These are phyloP conservation scores for Halcyon senegalensis DNA, from an alignment of 2,113 vertebrate genomes.

Conservation along the genomic window DNA sequence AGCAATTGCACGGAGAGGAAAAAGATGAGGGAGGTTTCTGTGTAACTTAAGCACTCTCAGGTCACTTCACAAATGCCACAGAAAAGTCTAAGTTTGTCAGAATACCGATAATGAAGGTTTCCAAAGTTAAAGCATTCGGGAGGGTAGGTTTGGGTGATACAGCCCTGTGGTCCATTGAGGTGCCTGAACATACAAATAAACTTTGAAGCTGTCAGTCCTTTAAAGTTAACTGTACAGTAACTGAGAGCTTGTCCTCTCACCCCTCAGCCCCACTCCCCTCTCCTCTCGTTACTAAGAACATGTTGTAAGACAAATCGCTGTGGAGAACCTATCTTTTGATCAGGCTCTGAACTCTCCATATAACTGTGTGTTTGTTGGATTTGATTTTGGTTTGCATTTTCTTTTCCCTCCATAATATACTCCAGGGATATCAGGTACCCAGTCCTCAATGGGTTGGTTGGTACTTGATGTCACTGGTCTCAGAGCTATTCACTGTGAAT, in stretches of 20 bases:
- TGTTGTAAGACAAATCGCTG: slow-evolving; percentile 10
- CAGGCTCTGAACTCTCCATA: slow-evolving; percentile 35
- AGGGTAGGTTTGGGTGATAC: neutral
- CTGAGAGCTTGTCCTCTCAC: neutral
- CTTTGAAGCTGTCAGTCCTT: neutral
- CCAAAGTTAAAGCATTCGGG: neutral
- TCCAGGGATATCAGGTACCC: slow-evolving; percentile 76
- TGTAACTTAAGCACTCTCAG: neutral
- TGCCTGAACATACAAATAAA: neutral
- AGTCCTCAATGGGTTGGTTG: slow-evolving; percentile 71
- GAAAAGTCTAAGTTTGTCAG: neutral
- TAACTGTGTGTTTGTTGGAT: slow-evolving; percentile 57
- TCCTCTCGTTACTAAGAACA: neutral
- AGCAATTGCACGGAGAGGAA: neutral
- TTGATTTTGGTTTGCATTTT: slow-evolving; percentile 46
- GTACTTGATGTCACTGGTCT: slow-evolving; percentile 76
- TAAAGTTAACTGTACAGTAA: slow-evolving; percentile 8
- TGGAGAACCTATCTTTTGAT: slow-evolving; percentile 62
- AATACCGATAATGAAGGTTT: neutral
- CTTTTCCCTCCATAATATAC: slow-evolving; percentile 56
- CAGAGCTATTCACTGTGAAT: slow-evolving; percentile 74
- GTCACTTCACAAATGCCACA: neutral
- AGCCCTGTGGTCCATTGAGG: neutral
- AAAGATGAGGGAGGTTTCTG: neutral
- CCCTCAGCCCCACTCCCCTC: neutral